Percentiles rank a stretch among this genome's conserved stretches.
Evolutionary conservation across 2,888 invertebrate species (phyloP).

Genomic region (Catocala fraxini): DNA sequence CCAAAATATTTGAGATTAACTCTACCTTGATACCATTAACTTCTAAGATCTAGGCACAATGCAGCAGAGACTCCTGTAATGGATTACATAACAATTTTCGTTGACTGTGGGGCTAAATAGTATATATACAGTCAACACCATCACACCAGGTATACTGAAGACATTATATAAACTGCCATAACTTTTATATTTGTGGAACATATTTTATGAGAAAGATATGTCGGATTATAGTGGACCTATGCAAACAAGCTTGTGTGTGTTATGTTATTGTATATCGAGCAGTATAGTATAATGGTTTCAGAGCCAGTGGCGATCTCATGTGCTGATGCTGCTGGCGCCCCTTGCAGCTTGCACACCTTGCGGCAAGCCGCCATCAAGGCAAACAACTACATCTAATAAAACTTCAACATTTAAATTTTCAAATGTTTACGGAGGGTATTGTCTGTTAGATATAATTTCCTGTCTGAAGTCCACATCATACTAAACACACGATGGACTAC

Average conservation of each 20-base stretch:
- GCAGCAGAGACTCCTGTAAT: slow-evolving; percentile 88
- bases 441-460: slow-evolving; percentile 85
- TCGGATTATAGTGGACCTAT: slow-evolving; percentile 51
- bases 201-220: slow-evolving; percentile 53
- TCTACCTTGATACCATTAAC: slow-evolving; percentile 87
- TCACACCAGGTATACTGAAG: slow-evolving; percentile 73
- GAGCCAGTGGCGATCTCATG: slow-evolving; percentile 62
- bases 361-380: slow-evolving; percentile 78
- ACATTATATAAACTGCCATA: slow-evolving; percentile 70
- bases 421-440: slow-evolving; percentile 85
- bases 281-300: slow-evolving; percentile 71
- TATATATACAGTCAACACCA: slow-evolving; percentile 76
- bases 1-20: slow-evolving; percentile 87
- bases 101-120: slow-evolving; percentile 84
- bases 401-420: slow-evolving; percentile 76
- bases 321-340: slow-evolving; percentile 73
- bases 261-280: slow-evolving; percentile 49
- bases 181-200: slow-evolving; percentile 46
- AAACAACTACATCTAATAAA: slow-evolving; percentile 84
- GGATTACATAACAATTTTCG: slow-evolving; percentile 86
- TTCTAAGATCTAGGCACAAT: slow-evolving; percentile 89
- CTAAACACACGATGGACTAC: slow-evolving; percentile 80
- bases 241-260: slow-evolving; percentile 49
- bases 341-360: slow-evolving; percentile 68
- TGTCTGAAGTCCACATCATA: slow-evolving; percentile 77